Conservation (phyloP, 92 coral and sea anemone genomes). For the Palythoa heliodiscus region DNA sequence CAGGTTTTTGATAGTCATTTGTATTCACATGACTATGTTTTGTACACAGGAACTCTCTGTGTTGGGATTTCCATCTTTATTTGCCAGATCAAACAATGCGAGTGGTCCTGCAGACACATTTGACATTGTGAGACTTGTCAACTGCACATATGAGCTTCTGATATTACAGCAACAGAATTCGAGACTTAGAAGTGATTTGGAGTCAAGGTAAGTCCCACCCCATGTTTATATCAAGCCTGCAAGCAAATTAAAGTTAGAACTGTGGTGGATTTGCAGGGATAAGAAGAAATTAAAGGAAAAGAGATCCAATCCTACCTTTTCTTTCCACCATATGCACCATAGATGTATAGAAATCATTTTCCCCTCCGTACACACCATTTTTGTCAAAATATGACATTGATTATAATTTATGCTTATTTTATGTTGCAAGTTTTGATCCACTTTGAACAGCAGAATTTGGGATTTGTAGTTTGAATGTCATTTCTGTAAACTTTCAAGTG, state of each 20-base stretch:
- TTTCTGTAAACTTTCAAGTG: too few species aligned
- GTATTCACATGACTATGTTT: neutral
- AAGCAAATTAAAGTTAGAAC: neutral
- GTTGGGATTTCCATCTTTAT: constrained; percentile 88
- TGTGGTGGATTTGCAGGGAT: neutral
- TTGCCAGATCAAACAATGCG: constrained; percentile 58
- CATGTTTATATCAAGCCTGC: neutral
- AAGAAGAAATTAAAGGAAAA: neutral
- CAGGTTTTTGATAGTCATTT: neutral
- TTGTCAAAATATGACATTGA: too few species aligned
- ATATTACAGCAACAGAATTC: constrained; percentile 83
- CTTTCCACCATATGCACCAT: too few species aligned
- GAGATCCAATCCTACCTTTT: too few species aligned
- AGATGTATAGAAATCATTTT: too few species aligned
- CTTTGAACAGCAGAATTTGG: too few species aligned
- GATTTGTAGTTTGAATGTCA: too few species aligned
- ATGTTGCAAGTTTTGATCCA: too few species aligned
- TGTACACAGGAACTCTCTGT: constrained; percentile 75
- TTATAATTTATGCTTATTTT: too few species aligned
- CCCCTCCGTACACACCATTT: too few species aligned
- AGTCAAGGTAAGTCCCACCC: constrained; percentile 71
- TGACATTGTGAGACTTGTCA: constrained; percentile 93
- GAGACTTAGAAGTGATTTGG: constrained; percentile 82
- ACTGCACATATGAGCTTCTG: constrained; percentile 85
- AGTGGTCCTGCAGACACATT: constrained; percentile 73